Conservation (phyloP, 2,113 vertebrate genomes). For the Ptyas mucosa region DNA sequence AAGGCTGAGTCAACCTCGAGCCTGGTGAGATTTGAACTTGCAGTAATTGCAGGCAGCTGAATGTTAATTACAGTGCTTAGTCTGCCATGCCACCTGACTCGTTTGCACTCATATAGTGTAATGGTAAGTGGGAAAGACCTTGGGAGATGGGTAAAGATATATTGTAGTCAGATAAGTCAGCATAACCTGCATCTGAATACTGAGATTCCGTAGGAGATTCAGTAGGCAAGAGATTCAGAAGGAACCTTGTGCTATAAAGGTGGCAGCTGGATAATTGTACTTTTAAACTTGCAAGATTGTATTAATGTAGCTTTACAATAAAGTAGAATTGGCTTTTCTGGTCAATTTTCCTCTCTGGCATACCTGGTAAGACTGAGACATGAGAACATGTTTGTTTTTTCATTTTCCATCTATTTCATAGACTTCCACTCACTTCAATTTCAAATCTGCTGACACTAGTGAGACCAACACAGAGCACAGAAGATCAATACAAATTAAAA, state of each 20-base stretch:
- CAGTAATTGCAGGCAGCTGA: no score
- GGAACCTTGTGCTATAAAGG: neutral
- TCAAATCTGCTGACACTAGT: constrained; percentile 72
- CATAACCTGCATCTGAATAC: neutral
- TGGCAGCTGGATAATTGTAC: neutral
- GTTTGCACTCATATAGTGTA: rapidly evolving
- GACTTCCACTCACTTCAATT: constrained; percentile 15
- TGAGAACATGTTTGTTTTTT: neutral
- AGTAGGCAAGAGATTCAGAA: neutral
- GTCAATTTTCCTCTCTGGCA: neutral
- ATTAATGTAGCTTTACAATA: neutral
- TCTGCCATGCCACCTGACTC: no score
- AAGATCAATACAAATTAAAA: constrained; percentile 86
- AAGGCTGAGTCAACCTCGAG: no score
- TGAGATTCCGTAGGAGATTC: no score
- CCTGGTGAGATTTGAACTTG: no score
- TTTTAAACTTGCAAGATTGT: neutral
- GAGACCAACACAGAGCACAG: constrained; percentile 68
- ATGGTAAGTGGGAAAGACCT: neutral
- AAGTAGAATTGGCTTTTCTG: neutral
- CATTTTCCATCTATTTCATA: neutral
- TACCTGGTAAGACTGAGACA: neutral
- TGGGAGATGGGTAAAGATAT: neutral
- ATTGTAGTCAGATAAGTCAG: neutral
- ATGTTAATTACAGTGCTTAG: no score